Evolutionary conservation across 2,113 vertebrate genomes (phyloP).

Genomic region (Pachyramphus minor): DNA sequence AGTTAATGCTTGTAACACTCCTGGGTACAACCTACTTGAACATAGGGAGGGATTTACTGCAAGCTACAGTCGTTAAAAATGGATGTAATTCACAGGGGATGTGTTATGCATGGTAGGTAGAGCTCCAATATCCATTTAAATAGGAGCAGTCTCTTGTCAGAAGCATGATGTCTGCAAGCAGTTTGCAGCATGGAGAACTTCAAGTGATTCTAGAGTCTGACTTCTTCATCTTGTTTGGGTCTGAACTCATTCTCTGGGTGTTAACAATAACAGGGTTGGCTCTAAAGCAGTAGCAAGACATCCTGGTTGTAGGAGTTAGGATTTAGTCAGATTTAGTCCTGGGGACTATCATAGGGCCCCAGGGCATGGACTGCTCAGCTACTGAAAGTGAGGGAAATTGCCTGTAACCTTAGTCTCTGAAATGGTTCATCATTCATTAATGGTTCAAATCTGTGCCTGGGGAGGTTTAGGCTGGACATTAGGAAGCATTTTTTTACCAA

Average conservation of each 20-base stretch:
- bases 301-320: not conserved
- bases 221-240: not conserved
- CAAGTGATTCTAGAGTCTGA: not conserved
- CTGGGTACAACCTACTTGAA: not conserved
- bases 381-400: not conserved
- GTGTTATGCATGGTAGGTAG: not conserved
- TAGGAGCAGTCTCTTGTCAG: not conserved
- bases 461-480: not conserved
- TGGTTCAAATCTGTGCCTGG: not conserved
- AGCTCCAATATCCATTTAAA: not conserved
- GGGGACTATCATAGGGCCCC: fast-evolving
- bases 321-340: not conserved
- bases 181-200: not conserved
- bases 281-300: not conserved
- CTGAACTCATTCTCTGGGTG: not conserved
- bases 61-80: not conserved
- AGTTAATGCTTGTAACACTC: not conserved
- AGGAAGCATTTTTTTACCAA: not conserved
- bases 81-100: not conserved
- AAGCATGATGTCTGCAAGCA: not conserved
- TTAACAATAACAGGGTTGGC: not conserved
- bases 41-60: not conserved
- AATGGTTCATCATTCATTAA: too few relatives aligned
- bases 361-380: not conserved
- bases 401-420: not conserved